Evolutionary conservation across 2,888 invertebrate species (phyloP).

Genomic region (Drosophila helvetica): DNA sequence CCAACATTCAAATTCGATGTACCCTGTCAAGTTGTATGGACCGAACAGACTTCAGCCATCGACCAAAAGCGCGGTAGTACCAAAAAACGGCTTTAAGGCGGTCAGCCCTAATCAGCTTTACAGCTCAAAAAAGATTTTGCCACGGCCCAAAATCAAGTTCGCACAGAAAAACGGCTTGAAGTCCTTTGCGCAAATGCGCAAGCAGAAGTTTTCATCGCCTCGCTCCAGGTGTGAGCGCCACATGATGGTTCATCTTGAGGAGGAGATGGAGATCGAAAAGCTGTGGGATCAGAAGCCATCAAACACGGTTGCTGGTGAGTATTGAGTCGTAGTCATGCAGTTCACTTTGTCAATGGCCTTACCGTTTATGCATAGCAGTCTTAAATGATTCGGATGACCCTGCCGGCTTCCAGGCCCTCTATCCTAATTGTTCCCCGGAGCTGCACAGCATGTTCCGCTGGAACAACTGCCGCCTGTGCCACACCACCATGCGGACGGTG

Average conservation of each 20-base stretch:
- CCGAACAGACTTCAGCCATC: background rate
- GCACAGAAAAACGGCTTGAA: background rate
- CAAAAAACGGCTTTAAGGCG: background rate
- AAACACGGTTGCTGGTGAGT: conserved; percentile 25
- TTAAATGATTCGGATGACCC: background rate
- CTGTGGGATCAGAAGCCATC: background rate
- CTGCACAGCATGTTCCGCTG: conserved; percentile 58
- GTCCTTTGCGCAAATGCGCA: background rate
- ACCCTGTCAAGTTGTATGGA: background rate
- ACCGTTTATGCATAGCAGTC: background rate
- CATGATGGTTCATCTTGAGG: conserved; percentile 13
- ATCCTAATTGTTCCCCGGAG: conserved; percentile 37
- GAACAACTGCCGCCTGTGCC: conserved; percentile 61
- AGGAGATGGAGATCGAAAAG: conserved; percentile 18
- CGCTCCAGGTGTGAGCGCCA: background rate
- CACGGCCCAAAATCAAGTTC: background rate
- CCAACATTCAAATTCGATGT: background rate
- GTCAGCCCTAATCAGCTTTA: background rate
- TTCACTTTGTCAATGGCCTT: background rate
- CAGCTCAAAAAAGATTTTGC: background rate
- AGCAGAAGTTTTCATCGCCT: background rate
- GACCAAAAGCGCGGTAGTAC: background rate
- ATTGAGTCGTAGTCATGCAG: too few species aligned
- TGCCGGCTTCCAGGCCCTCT: background rate
- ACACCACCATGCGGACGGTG: conserved; percentile 51